Percentiles rank a stretch among this genome's conserved stretches.
phyloP scores from a whole-genome alignment of 1,140 invertebrate genomes.

The Drosophila elegans region DNA sequence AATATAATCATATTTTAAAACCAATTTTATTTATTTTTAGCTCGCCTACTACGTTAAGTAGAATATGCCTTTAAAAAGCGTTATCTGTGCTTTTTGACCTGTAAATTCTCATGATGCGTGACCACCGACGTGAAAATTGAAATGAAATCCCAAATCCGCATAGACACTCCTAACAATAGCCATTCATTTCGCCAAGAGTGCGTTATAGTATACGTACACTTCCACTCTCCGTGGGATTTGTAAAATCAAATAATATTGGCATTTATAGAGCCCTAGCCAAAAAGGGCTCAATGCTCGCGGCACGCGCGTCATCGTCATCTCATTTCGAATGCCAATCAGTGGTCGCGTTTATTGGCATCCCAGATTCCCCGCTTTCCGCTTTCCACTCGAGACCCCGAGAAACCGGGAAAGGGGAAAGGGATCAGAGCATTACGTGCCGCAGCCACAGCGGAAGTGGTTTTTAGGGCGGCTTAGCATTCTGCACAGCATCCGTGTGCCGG shows the following conservation, averaged over 20 bases:
- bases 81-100: constrained; percentile 21
- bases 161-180: constrained; percentile 18
- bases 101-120: constrained; percentile 10
- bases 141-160: constrained; percentile 40
- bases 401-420: constrained; percentile 37
- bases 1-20: no score
- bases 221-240: constrained; percentile 16
- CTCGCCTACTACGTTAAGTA: background rate
- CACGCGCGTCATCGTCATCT: constrained; percentile 41
- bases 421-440: constrained; percentile 57
- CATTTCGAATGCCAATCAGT: constrained; percentile 79
- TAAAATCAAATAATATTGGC: constrained; percentile 63
- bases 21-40: background rate
- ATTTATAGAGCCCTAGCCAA: constrained; percentile 50
- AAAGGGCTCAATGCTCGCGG: constrained; percentile 41
- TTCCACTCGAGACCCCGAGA: background rate
- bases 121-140: constrained; percentile 48
- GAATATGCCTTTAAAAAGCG: background rate
- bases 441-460: constrained; percentile 54
- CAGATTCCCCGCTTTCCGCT: background rate
- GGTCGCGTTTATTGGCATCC: constrained; percentile 66
- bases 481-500: constrained; percentile 49
- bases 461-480: constrained; percentile 49
- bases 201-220: constrained; percentile 13
- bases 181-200: constrained; percentile 26